Base-by-base conservation (phyloP, 2,113 vertebrate genomes). In the Setophaga kirtlandii region DNA sequence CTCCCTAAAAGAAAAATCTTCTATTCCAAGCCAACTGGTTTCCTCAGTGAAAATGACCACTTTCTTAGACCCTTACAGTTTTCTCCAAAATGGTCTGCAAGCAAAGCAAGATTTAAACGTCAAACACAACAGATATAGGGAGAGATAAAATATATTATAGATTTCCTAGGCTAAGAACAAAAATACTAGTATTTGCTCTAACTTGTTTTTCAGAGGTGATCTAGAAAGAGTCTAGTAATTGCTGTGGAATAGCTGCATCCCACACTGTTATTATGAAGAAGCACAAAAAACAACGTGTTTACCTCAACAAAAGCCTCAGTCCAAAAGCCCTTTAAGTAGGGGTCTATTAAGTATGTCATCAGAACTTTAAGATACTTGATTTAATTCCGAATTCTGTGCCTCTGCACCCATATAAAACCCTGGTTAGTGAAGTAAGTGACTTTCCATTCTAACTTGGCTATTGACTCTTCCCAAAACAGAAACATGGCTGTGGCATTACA, bases 261-360 rank as follows among this genome's bases (percentile, higher is more conserved):
- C n/a, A 47, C 55, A n/a, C 15, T 27, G 12, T 10, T 73, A 47
- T 1, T 50, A 53, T 0, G 3, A 59, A 75, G 30, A 6, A 78
- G 53, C 19, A 28, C 13, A 65, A 91, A 71, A 81, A 62, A 8
- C 22, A 69, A 50, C 5, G 11, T 1, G 2, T 17, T 56, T n/a
- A 41, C 10, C 22, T 12, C 52, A 89, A 56, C 5, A 10, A 84
- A 83, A 83, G 28, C 10, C 24, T 53, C 56, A 22, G 20, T n/a
- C 41, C 8, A 4, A 85, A 68, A 78, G 23, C 31, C 21, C 18
- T 63, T 67, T 30, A 81, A 20, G 28, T 5, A 59, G 4, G 4
- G 13, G 3, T 73, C 18, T 0, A 1, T 47, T 41, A 65, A 52
- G 6, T 25, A 15, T 0, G 5, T 6, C 15, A 73, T 3, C 46